These are phyloP conservation scores for Athalia rosae DNA, from an alignment of 2,888 invertebrate species.

Conservation along the genomic window DNA sequence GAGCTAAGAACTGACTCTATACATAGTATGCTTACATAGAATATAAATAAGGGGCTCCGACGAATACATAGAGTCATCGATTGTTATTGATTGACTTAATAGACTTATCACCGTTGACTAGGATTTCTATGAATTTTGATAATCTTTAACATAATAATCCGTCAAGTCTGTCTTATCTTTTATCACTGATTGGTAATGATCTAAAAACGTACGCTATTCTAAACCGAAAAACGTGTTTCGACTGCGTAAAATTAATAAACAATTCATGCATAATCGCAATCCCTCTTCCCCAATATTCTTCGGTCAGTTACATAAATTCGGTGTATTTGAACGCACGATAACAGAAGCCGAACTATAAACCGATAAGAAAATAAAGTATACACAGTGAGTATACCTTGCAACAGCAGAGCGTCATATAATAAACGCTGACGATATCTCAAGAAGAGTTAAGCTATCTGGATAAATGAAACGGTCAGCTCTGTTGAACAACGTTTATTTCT, in stretches of 20 bases:
- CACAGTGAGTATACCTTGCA: no score
- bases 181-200: constrained; percentile 27
- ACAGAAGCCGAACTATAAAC: background rate
- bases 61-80: no score
- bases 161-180: background rate
- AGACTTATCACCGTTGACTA: background rate
- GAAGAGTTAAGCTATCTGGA: constrained; percentile 64
- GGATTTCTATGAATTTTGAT: background rate
- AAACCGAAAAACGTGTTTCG: constrained; percentile 18
- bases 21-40: no score
- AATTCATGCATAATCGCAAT: background rate
- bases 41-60: no score
- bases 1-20: background rate
- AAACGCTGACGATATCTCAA: constrained; percentile 47
- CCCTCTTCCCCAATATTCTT: no score
- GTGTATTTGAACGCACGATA: background rate
- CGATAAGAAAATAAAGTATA: constrained; percentile 11
- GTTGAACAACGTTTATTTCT: constrained; percentile 11
- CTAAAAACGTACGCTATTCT: background rate
- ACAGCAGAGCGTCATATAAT: background rate
- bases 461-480: constrained; percentile 52
- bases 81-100: no score
- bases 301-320: no score
- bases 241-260: background rate
- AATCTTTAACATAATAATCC: background rate